Evolutionary conservation across 2,888 invertebrate species (phyloP).

Genomic region (Rhabditoides inermis): DNA sequence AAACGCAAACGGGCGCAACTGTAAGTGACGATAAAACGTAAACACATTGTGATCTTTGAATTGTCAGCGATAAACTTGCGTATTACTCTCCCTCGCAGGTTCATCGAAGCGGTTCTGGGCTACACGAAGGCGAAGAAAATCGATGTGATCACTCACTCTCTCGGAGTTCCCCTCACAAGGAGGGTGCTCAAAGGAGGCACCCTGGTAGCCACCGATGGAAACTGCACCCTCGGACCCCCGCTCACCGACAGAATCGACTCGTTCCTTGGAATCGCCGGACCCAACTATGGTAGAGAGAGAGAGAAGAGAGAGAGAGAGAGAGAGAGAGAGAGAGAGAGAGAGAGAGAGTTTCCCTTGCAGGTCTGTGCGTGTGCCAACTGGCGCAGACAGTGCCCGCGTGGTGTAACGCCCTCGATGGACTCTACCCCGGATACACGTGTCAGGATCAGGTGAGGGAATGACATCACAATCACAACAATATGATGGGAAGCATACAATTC

Average conservation of each 20-base stretch:
- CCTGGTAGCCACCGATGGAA: constrained; percentile 49
- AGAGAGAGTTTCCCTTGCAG: constrained; percentile 9
- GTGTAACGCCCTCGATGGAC: constrained; percentile 50
- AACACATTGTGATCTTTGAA: too few species aligned
- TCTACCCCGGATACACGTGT: constrained; percentile 44
- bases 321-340: constrained; percentile 9
- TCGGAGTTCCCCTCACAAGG: constrained; percentile 43
- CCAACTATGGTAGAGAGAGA: constrained; percentile 37
- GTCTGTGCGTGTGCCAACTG: constrained; percentile 47
- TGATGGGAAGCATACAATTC: too few species aligned
- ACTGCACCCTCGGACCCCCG: constrained; percentile 47
- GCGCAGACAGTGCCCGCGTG: constrained; percentile 51
- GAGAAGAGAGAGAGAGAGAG: constrained; percentile 9
- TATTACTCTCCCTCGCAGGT: too few species aligned
- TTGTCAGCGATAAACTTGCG: too few species aligned
- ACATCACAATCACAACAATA: too few species aligned
- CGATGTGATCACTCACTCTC: constrained; percentile 49
- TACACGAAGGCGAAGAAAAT: constrained; percentile 47
- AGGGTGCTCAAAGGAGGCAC: constrained; percentile 47
- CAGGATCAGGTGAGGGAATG: constrained; percentile 34
- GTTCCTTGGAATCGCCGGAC: constrained; percentile 49
- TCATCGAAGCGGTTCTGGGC: constrained; percentile 43
- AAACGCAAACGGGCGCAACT: too few species aligned
- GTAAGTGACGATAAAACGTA: too few species aligned
- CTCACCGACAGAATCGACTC: constrained; percentile 42